Evolutionary conservation across 2,797 vertebrate genomes (phyloP), one percentile per base, ranked within the genome.

Genomic region (Eospalax fontanierii): DNA sequence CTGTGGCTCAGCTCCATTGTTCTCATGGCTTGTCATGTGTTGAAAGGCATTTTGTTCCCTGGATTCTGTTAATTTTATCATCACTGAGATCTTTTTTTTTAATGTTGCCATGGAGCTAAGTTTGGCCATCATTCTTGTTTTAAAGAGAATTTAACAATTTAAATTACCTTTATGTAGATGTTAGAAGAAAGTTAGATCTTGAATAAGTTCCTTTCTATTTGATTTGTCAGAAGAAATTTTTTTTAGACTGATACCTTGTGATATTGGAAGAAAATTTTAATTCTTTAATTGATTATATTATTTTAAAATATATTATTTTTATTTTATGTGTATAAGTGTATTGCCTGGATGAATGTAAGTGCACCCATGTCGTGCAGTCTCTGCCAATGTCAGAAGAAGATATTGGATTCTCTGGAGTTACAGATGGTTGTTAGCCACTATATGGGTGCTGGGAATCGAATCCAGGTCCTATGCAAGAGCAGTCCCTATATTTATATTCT

Each of bases 161-260:
- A 63, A 33, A 19, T 83, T 54, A 54, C 43, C 81, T 15, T 87
- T 35, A 50, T 30, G 4, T 35, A 30, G 50, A 40, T 89, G 71
- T 85, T 86, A 35, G 81, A n/a, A 66, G 63, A 94, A 89, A 71
- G 43, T 54, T 76, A 43, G 28, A 4, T 0, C 16, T 35, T 88
- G 46, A 73, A 18, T 66, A 12, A 80, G 24, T 26, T 21, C 43
- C 21, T 54, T 4, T 21, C 14, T 93, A 22, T 11, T 88, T 92
- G 38, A 63, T 68, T 21, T 38, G 90, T 87, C 18, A 89, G n/a
- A 85, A 63, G 16, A 93, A 85, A 81, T 91, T 82, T 79, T 91
- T 93, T 90, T 71, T 54, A 18, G 83, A 86, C 30, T 15, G 18
- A 4, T 71, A 0, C 1, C 40, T 59, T 90, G 65, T 19, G 26